These are phyloP conservation scores for Meriones unguiculatus DNA, from an alignment of 2,113 vertebrate species.

Conservation along the genomic window DNA sequence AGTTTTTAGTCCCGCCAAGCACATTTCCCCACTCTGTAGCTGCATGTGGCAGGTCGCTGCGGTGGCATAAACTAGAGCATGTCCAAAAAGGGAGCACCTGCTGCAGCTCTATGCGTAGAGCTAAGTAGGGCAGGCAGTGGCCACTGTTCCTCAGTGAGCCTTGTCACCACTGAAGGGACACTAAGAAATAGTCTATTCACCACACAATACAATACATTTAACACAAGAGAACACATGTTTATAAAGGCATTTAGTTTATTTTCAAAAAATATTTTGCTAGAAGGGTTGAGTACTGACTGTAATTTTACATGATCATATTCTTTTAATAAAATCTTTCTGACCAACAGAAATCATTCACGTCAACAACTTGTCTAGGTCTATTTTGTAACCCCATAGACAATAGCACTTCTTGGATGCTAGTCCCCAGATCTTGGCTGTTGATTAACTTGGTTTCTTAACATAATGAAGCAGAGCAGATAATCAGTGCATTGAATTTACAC, in stretches of 20 bases:
- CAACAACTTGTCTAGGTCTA: constrained; percentile 69
- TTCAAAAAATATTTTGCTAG: constrained; percentile 84
- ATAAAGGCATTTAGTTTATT: constrained; percentile 85
- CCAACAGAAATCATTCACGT: constrained; percentile 70
- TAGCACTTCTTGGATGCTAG: constrained; percentile 52
- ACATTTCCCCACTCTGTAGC: background rate
- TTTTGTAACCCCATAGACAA: constrained; percentile 68
- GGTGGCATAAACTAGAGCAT: background rate
- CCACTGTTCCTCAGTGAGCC: background rate
- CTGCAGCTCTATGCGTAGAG: background rate
- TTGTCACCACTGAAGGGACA: background rate
- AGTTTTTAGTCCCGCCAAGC: background rate
- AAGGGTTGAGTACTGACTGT: constrained; percentile 75
- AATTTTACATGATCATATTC: constrained; percentile 81
- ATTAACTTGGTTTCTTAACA: constrained; percentile 58
- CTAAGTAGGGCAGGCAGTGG: background rate
- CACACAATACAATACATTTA: constrained; percentile 3
- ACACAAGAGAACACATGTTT: constrained; percentile 75
- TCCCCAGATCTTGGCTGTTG: constrained; percentile 52
- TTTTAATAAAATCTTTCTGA: constrained; percentile 76
- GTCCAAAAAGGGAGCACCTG: background rate
- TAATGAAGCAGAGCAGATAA: constrained; percentile 58
- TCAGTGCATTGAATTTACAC: constrained; percentile 43
- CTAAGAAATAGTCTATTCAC: background rate
- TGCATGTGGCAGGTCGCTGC: background rate